phyloP scores from a whole-genome alignment of 2,888 invertebrate species.

The Zaprionus lineosus region DNA sequence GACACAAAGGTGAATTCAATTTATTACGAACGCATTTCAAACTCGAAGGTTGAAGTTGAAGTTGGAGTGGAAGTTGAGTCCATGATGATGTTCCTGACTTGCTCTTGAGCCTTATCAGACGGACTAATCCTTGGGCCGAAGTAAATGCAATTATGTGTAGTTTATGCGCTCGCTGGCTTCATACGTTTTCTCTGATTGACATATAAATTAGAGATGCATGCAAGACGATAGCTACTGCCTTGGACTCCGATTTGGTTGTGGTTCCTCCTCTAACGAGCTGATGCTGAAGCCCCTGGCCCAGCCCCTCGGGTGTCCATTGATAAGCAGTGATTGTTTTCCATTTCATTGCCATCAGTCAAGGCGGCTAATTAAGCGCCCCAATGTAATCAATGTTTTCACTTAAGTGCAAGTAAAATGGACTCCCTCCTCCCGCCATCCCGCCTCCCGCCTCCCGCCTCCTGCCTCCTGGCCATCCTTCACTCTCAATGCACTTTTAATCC shows the following conservation, averaged over 20 bases:
- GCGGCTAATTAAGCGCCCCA: slow-evolving; percentile 51
- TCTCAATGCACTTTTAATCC: not conserved
- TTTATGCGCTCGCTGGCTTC: slow-evolving; percentile 67
- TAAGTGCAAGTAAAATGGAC: slow-evolving; percentile 68
- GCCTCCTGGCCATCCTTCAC: not conserved
- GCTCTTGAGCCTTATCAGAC: slow-evolving; percentile 52
- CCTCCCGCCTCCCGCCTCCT: slow-evolving; percentile 1
- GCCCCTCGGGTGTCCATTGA: slow-evolving; percentile 21
- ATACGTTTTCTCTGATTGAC: slow-evolving; percentile 75
- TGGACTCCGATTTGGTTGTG: not conserved
- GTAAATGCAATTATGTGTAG: slow-evolving; percentile 78
- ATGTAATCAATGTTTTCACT: slow-evolving; percentile 66
- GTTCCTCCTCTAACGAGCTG: slow-evolving; percentile 62
- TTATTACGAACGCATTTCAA: slow-evolving; percentile 69
- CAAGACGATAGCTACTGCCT: slow-evolving; percentile 59
- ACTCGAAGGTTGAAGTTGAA: slow-evolving; percentile 70
- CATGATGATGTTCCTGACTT: slow-evolving; percentile 22
- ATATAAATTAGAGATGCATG: slow-evolving; percentile 75
- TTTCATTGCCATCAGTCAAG: slow-evolving; percentile 67
- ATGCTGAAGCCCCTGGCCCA: slow-evolving; percentile 39
- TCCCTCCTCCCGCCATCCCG: not conserved
- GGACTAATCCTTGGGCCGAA: slow-evolving; percentile 55
- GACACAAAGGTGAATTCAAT: slow-evolving; percentile 75
- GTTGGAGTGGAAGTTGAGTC: slow-evolving; percentile 14
- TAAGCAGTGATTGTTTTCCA: slow-evolving; percentile 68